Evolutionary conservation across 2,888 invertebrate genomes (phyloP).

Genomic region (Ochropleura plecta): DNA sequence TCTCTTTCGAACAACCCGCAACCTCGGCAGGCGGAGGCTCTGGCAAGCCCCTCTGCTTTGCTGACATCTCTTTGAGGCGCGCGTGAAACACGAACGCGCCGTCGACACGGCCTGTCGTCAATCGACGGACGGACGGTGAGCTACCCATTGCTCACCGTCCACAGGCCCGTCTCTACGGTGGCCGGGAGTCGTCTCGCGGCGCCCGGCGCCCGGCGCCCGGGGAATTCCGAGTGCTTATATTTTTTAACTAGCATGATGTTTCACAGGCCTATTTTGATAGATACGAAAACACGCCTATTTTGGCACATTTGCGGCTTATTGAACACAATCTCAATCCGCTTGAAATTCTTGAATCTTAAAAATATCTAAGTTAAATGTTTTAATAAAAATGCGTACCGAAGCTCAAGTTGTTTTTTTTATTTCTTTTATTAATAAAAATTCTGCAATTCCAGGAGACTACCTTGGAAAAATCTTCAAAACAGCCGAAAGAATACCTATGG

Average conservation of each 20-base stretch:
- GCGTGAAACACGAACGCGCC: too few species aligned
- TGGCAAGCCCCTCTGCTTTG: too few species aligned
- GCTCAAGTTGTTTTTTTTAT: neutral
- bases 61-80: too few species aligned
- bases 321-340: neutral
- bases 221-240: neutral
- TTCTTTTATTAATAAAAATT: neutral
- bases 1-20: too few species aligned
- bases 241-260: neutral
- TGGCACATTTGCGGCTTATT: neutral
- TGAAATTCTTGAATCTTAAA: neutral
- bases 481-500: conserved; percentile 90
- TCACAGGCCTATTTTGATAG: neutral
- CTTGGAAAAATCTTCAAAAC: conserved; percentile 85
- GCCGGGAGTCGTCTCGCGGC: too few species aligned
- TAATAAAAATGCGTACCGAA: neutral
- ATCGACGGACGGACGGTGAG: too few species aligned
- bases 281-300: neutral
- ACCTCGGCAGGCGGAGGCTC: too few species aligned
- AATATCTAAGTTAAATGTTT: neutral
- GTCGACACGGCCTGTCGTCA: too few species aligned
- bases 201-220: too few species aligned
- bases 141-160: too few species aligned
- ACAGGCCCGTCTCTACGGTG: too few species aligned
- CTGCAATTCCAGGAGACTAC: conserved; percentile 76